Evolutionary conservation across 2,113 vertebrate species (phyloP).

Genomic region (Hiodon tergisus): DNA sequence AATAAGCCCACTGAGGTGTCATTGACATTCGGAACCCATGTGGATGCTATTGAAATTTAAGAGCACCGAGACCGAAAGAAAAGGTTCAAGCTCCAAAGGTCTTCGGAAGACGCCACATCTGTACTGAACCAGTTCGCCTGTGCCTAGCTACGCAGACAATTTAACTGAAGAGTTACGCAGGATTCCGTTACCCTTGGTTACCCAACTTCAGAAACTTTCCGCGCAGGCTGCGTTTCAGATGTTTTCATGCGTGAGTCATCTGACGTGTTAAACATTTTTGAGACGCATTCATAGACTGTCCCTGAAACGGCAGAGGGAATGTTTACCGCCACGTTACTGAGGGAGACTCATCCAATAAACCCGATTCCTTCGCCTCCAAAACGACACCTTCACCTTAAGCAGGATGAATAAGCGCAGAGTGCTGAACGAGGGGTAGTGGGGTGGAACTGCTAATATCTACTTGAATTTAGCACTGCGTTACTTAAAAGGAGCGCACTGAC

Average conservation of each 20-base stretch:
- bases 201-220: conserved; percentile 20
- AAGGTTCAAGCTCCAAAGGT: not conserved
- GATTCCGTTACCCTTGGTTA: conserved; percentile 25
- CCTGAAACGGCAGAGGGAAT: not conserved
- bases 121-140: too few species aligned
- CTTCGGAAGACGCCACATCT: too few species aligned
- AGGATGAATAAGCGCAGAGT: too few species aligned
- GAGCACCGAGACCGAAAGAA: too few species aligned
- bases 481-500: too few species aligned
- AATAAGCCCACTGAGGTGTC: too few species aligned
- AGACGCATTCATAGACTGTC: not conserved
- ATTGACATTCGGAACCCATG: too few species aligned
- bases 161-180: conserved; percentile 6
- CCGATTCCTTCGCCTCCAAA: not conserved
- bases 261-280: conserved; percentile 5
- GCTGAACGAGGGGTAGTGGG: too few species aligned
- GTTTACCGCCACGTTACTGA: not conserved
- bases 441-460: too few species aligned
- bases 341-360: not conserved
- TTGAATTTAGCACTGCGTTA: too few species aligned
- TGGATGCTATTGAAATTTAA: too few species aligned
- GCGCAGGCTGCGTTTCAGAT: conserved; percentile 10
- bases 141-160: too few species aligned
- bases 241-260: conserved; percentile 14
- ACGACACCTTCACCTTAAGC: not conserved